Evolutionary conservation across 2,113 vertebrate species (phyloP), one percentile per base, ranked within the genome.

Genomic region (Euleptes europaea): DNA sequence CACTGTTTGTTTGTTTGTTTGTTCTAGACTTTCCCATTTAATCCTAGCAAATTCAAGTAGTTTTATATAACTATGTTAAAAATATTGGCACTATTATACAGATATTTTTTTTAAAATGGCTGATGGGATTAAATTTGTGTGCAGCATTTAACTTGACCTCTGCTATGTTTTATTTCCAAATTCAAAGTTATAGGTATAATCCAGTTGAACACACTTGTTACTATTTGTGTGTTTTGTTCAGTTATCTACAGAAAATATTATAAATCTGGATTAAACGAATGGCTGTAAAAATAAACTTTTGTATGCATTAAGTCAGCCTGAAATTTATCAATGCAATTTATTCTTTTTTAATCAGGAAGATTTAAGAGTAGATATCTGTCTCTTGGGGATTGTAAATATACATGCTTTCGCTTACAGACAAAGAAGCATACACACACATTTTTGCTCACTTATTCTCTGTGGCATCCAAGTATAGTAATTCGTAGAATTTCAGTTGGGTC

Each of bases 401-500:
- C 31, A 28, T 78, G 94, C 75, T 28, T 91, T 60, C 86, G 42
- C 38, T 47, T 42, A 73, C 11, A 49, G 5, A 75, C 80, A n/a
- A 42, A 8, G 21, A 88, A 42, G 85, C 86, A 91, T 80, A 90
- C 85, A 93, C 89, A 91, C 82, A n/a, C 65, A 23, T 42, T 90
- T 54, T 88, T 63, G 87, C 89, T 91, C 93, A 77, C 89, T 74
- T 80, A 78, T 23, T 42, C 88, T 84, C 88, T 77, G 86, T 84
- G 49, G 83, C 77, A 40, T 90, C 88, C 90, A 89, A 49, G 65
- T 86, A 93, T 92, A 88, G 90, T 95, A 94, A 76, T 91, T 92
- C 94, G 95, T 95, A 94, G 94, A 94, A 86, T 83, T 93, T 93
- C 92, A 94, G 92, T 94, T 94, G 86, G 93, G 94, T 94, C 94